A percentile compares a stretch with the other conserved stretches of the same genome.
Conservation (phyloP, 2,888 invertebrate genomes). For the Ophion slaviceki region DNA sequence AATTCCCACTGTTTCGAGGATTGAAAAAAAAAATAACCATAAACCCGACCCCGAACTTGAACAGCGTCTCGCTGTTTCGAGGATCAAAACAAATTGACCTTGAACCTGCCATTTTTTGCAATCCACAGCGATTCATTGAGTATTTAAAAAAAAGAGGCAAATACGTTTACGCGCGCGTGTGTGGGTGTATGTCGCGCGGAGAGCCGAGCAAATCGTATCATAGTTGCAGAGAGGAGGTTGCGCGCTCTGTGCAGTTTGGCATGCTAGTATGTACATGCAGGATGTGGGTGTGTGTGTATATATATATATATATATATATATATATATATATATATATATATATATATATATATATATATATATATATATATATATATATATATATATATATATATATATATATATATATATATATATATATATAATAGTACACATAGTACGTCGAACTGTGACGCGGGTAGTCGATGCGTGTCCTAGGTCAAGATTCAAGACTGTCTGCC, state of each 20-base stretch:
- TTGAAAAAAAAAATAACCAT: background rate
- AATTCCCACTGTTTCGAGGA: background rate
- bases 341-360: too few species aligned
- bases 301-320: too few species aligned
- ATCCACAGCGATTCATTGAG: background rate
- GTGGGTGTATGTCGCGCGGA: too few species aligned
- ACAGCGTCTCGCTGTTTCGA: background rate
- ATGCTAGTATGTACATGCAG: slow-evolving; percentile 8
- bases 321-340: too few species aligned
- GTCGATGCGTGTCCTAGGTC: slow-evolving; percentile 82
- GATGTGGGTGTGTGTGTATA: background rate
- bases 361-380: too few species aligned
- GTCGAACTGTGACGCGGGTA: slow-evolving; percentile 78
- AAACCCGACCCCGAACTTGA: background rate
- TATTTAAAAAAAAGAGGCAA: background rate
- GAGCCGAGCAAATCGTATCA: too few species aligned
- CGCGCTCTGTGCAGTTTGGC: background rate
- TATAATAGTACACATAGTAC: slow-evolving; percentile 66
- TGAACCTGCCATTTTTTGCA: background rate
- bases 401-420: background rate
- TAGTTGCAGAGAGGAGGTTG: too few species aligned
- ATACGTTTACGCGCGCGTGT: background rate
- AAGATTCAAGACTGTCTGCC: slow-evolving; percentile 79
- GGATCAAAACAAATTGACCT: background rate
- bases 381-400: too few species aligned